Evolutionary conservation across 2,113 vertebrate species (phyloP).

Genomic region (Ibidorhyncha struthersii): DNA sequence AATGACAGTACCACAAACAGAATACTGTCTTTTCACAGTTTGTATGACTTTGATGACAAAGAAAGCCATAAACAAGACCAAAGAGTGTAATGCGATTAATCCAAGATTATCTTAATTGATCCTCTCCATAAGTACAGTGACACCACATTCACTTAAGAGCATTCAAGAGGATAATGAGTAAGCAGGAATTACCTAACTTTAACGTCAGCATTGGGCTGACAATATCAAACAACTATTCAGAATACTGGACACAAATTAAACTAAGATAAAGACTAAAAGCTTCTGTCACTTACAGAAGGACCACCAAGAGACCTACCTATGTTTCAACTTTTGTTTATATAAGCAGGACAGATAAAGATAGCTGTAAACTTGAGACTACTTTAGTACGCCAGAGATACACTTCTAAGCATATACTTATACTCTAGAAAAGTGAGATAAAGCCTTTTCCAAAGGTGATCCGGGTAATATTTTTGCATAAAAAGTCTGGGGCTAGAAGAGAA

Average conservation of each 20-base stretch:
- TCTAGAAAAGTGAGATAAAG: not conserved
- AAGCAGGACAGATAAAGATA: not conserved
- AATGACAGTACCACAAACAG: not conserved
- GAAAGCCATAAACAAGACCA: conserved; percentile 16
- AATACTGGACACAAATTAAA: not conserved
- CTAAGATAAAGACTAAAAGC: conserved; percentile 6
- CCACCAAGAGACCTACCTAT: not conserved
- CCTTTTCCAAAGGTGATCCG: not conserved
- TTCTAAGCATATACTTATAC: not conserved
- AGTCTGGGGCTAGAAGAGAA: not conserved
- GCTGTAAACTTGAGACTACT: not conserved
- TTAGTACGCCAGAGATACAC: not conserved
- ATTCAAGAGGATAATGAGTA: conserved; percentile 49
- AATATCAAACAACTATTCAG: not conserved
- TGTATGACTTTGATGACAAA: not conserved
- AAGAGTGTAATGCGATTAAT: conserved; percentile 50
- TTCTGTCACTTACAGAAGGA: not conserved
- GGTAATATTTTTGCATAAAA: not conserved
- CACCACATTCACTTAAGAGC: conserved; percentile 43
- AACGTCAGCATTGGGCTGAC: not conserved
- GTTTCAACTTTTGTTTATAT: conserved; percentile 3
- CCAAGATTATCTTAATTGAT: conserved; percentile 62
- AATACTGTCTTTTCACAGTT: not conserved
- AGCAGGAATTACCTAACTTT: conserved; percentile 17
- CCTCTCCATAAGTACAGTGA: conserved; percentile 12